These are phyloP conservation scores for Hirtodrosophila duncani DNA, from an alignment of 2,888 invertebrate genomes.

Conservation along the genomic window DNA sequence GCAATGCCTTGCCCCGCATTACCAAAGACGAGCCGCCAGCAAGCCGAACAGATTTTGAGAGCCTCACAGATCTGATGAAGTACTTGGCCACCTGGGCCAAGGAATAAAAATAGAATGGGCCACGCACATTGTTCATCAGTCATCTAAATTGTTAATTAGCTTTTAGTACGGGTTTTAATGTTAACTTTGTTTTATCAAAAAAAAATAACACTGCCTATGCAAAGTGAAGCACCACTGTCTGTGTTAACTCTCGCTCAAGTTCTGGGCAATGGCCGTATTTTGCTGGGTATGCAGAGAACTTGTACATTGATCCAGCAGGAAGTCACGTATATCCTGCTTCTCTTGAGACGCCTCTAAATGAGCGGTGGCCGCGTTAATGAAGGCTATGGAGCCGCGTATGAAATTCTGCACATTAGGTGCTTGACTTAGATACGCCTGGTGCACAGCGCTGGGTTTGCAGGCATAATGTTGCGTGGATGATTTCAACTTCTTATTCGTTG, in stretches of 20 bases:
- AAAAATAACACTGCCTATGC: neutral
- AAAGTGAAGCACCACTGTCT: neutral
- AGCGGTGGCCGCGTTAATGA: constrained; percentile 44
- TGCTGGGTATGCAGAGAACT: constrained; percentile 20
- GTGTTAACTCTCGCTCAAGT: constrained; percentile 28
- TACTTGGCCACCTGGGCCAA: constrained; percentile 82
- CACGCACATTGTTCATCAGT: constrained; percentile 8
- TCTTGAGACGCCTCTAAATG: constrained; percentile 57
- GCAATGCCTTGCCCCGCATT: constrained; percentile 85
- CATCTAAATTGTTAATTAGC: neutral
- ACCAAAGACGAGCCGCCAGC: constrained; percentile 88
- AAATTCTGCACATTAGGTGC: constrained; percentile 59
- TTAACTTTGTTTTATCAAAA: neutral
- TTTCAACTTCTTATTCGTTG: neutral
- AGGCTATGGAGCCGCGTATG: constrained; percentile 53
- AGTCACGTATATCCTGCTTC: constrained; percentile 45
- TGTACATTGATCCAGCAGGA: constrained; percentile 43
- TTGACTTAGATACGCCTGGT: constrained; percentile 55
- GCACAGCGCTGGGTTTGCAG: constrained; percentile 48
- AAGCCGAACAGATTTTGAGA: constrained; percentile 92
- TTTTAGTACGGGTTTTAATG: neutral
- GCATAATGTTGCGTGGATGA: no score
- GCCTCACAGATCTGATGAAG: constrained; percentile 89
- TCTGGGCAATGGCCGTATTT: constrained; percentile 20
- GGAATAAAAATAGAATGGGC: constrained; percentile 50